phyloP scores from a whole-genome alignment of 1,140 invertebrate genomes.

The Lordiphosa collinella region DNA sequence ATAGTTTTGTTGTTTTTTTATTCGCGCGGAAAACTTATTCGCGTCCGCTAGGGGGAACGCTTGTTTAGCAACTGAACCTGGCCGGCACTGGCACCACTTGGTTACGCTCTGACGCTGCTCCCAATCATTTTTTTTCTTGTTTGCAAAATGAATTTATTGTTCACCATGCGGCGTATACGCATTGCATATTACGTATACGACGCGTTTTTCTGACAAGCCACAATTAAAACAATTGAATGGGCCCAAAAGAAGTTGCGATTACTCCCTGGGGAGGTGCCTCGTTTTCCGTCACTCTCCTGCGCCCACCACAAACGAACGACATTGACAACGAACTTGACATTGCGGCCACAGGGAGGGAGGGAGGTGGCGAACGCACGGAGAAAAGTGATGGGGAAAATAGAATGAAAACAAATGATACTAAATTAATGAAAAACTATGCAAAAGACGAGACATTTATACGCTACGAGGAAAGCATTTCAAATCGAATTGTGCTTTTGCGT shows the following conservation, averaged over 20 bases:
- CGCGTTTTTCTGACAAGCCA: background rate
- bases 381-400: no score
- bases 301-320: slow-evolving; percentile 49
- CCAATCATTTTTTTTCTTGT: slow-evolving; percentile 4
- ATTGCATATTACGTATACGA: slow-evolving; percentile 23
- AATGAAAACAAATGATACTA: no score
- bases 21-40: slow-evolving; percentile 4
- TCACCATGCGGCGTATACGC: slow-evolving; percentile 3
- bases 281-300: background rate
- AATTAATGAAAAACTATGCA: no score
- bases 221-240: no score
- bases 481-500: no score
- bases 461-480: no score
- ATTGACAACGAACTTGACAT: slow-evolving; percentile 67
- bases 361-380: no score
- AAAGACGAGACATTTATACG: no score
- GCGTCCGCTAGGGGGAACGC: slow-evolving; percentile 52
- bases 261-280: background rate
- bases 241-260: background rate
- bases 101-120: background rate
- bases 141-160: no score
- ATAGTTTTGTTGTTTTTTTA: background rate
- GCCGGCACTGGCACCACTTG: slow-evolving; percentile 10
- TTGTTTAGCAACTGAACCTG: slow-evolving; percentile 44
- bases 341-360: slow-evolving; percentile 3